Conservation (phyloP, 1,140 invertebrate species). For the Apis cerana region DNA sequence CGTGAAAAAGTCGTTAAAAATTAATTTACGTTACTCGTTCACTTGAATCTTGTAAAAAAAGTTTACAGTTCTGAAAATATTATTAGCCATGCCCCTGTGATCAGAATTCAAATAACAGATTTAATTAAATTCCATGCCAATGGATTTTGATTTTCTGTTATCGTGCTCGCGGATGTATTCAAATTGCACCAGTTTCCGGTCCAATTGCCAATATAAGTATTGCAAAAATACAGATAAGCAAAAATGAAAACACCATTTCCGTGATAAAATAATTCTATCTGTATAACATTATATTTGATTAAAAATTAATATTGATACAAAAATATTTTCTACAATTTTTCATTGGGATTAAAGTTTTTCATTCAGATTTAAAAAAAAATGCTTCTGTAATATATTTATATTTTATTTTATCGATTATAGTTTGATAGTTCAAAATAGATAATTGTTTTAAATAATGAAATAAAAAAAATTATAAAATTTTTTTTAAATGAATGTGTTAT, state of each 20-base stretch:
- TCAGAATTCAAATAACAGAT: conserved; percentile 22
- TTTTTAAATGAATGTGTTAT: too few relatives aligned
- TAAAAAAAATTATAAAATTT: too few relatives aligned
- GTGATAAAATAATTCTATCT: not conserved
- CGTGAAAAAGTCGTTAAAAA: not conserved
- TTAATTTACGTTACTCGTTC: not conserved
- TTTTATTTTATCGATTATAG: too few relatives aligned
- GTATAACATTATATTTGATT: too few relatives aligned
- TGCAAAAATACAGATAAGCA: not conserved
- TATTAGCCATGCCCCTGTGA: not conserved
- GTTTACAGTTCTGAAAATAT: not conserved
- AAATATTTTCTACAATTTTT: too few relatives aligned
- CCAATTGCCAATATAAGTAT: conserved; percentile 9
- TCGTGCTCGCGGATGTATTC: conserved; percentile 19
- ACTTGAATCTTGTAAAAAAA: not conserved
- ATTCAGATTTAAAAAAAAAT: too few relatives aligned
- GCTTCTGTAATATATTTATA: too few relatives aligned
- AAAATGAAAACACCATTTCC: conserved; percentile 6
- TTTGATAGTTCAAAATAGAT: too few relatives aligned
- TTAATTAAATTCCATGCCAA: conserved; percentile 41
- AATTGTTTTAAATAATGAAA: too few relatives aligned
- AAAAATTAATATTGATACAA: too few relatives aligned
- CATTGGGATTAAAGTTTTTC: too few relatives aligned
- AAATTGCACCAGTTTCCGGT: conserved; percentile 29
- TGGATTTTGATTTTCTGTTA: conserved; percentile 38